A percentile compares a stretch with the other conserved stretches of the same genome.
These are phyloP conservation scores for Urosaurus nigricauda DNA, from an alignment of 2,797 vertebrate species.

Conservation along the genomic window DNA sequence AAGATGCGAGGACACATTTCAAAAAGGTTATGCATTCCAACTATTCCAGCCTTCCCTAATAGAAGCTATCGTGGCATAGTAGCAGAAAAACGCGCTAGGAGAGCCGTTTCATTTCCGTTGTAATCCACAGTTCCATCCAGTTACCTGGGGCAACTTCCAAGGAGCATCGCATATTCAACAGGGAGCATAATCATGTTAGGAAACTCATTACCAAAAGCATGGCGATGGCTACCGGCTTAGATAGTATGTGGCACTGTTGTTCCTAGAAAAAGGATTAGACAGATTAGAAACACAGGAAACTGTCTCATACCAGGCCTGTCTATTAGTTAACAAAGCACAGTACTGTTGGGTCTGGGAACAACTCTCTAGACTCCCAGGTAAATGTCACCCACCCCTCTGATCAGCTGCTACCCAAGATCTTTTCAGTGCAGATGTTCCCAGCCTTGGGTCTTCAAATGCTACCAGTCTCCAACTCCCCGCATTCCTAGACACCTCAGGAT, in stretches of 20 bases:
- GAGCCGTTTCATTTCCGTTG: not conserved
- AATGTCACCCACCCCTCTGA: not conserved
- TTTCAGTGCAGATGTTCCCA: not conserved
- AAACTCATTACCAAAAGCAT: not conserved
- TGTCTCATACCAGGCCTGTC: not conserved
- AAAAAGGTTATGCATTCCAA: constrained; percentile 55
- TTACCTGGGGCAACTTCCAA: constrained; percentile 29
- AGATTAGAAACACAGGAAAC: not conserved
- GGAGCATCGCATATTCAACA: not conserved
- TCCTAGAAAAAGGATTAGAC: not conserved
- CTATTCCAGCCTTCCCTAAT: constrained; percentile 42
- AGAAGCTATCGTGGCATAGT: constrained; percentile 31
- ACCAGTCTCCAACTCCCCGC: not conserved
- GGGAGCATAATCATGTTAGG: not conserved
- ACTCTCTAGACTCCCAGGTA: too few species aligned
- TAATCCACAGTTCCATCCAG: constrained; percentile 20
- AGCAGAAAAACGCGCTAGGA: constrained; percentile 28
- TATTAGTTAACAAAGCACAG: not conserved
- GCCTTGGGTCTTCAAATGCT: not conserved
- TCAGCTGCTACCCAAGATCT: not conserved
- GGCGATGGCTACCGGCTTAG: not conserved
- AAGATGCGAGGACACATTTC: constrained; percentile 47
- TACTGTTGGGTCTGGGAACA: not conserved
- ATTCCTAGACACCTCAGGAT: not conserved
- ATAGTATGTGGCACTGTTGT: not conserved